Conservation (phyloP, 2,888 invertebrate species). For the Stegophylla sp. region DNA sequence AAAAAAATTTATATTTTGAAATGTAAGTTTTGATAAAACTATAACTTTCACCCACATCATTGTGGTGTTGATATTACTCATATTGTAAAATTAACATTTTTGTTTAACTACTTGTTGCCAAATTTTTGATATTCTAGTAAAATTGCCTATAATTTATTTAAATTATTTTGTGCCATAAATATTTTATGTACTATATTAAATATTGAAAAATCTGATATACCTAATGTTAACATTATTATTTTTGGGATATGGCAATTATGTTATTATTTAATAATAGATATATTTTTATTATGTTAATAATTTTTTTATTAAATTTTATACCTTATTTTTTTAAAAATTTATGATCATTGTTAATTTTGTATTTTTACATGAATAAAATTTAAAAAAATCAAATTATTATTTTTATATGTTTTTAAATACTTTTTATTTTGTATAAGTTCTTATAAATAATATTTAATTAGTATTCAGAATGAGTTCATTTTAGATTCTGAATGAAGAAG, state of each 20-base stretch:
- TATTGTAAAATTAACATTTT: neutral
- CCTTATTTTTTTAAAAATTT: neutral
- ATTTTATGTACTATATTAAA: neutral
- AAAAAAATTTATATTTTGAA: neutral
- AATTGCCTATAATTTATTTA: constrained; percentile 21
- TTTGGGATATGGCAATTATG: constrained; percentile 48
- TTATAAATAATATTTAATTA: too few relatives aligned
- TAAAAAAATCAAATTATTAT: constrained; percentile 14
- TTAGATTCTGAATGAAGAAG: too few relatives aligned
- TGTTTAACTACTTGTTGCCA: constrained; percentile 22
- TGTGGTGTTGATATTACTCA: constrained; percentile 39
- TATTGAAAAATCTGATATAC: neutral
- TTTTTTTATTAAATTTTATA: constrained; percentile 1
- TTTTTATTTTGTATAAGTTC: neutral
- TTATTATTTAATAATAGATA: constrained; percentile 35
- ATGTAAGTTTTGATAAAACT: neutral
- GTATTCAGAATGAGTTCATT: too few relatives aligned
- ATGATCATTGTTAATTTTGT: constrained; percentile 34
- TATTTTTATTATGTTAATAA: constrained; percentile 17
- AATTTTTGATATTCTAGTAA: constrained; percentile 34
- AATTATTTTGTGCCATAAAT: constrained; percentile 47
- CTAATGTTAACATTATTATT: constrained; percentile 1
- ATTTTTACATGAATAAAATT: constrained; percentile 36
- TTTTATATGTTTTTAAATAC: neutral
- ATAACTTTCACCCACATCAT: constrained; percentile 8